Evolutionary conservation across 2,113 vertebrate genomes (phyloP).

Genomic region (Nicator chloris): DNA sequence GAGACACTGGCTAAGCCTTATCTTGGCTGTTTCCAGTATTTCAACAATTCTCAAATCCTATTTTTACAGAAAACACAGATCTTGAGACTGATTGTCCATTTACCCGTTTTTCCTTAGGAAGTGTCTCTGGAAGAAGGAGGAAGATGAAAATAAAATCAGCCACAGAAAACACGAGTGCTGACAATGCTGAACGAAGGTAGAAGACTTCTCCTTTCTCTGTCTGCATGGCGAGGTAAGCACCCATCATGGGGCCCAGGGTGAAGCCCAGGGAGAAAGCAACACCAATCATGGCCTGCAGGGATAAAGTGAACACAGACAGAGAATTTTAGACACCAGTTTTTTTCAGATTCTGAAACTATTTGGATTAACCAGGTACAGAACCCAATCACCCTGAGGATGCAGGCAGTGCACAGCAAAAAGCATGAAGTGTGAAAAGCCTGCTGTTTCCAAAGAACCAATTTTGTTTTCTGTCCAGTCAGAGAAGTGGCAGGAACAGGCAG

Average conservation of each 20-base stretch:
- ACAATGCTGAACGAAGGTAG: conserved; percentile 77
- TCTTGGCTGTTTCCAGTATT: neutral
- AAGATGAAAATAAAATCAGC: conserved; percentile 86
- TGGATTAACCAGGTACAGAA: neutral
- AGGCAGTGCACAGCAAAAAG: neutral
- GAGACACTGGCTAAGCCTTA: neutral
- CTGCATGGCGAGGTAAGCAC: conserved; percentile 83
- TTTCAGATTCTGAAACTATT: neutral
- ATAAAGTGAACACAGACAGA: neutral
- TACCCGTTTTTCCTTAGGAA: conserved; percentile 84
- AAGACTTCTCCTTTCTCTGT: conserved; percentile 71
- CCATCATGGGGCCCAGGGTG: conserved; percentile 91
- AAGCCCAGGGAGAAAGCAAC: conserved; percentile 95
- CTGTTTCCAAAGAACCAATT: neutral
- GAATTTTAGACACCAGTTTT: neutral
- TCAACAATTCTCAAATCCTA: neutral
- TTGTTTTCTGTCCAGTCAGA: neutral
- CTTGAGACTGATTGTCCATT: neutral
- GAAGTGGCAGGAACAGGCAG: neutral
- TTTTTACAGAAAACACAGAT: neutral
- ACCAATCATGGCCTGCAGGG: conserved; percentile 88
- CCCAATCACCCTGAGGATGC: neutral
- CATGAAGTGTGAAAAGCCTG: neutral
- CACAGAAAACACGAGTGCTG: conserved; percentile 81
- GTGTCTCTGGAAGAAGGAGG: conserved; percentile 87